phyloP scores from a whole-genome alignment of 2,888 invertebrate genomes.

The Melanargia galathea region DNA sequence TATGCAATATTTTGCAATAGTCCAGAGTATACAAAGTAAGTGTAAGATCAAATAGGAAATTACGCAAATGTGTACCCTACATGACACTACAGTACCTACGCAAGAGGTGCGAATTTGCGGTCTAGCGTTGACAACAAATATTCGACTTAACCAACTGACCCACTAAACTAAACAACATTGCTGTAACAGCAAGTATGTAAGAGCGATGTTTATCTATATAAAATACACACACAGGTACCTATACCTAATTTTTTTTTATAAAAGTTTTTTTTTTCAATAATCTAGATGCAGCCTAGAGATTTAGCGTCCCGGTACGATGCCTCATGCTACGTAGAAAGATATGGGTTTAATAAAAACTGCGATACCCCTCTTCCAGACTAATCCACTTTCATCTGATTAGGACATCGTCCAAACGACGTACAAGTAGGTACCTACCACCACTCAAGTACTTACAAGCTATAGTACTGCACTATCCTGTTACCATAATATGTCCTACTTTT shows the following conservation, averaged over 20 bases:
- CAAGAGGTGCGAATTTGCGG: constrained; percentile 58
- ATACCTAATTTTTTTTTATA: neutral
- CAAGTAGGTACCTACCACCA: no score
- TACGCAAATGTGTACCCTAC: constrained; percentile 47
- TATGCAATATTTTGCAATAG: constrained; percentile 3
- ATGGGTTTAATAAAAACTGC: no score
- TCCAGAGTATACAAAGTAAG: neutral
- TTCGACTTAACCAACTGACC: constrained; percentile 32
- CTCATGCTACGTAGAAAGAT: no score
- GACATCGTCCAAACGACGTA: no score
- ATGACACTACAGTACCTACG: constrained; percentile 29
- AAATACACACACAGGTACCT: neutral
- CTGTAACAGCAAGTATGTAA: constrained; percentile 8
- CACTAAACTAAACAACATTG: constrained; percentile 28
- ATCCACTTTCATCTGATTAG: no score
- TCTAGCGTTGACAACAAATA: constrained; percentile 44
- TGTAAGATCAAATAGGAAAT: constrained; percentile 47
- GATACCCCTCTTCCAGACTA: no score
- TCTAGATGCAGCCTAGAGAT: no score
- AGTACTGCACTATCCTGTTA: no score
- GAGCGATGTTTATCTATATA: neutral
- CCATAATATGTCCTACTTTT: no score
- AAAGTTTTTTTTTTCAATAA: no score
- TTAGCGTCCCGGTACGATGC: no score
- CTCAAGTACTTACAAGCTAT: no score